Evolutionary conservation across 2,797 vertebrate species (phyloP).

Genomic region (Syngnathus acus): DNA sequence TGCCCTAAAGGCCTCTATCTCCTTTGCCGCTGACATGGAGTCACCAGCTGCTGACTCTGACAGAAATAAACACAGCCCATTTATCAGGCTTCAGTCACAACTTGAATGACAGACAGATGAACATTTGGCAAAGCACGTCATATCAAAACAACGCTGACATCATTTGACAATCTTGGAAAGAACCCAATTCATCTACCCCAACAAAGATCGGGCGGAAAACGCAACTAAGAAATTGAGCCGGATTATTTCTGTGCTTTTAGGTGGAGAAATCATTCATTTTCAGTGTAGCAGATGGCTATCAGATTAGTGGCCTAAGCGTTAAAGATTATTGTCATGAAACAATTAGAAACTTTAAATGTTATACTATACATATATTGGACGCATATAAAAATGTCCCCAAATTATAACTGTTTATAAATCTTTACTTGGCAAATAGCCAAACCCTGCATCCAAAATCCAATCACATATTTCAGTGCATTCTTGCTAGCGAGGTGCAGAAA

Average conservation of each 20-base stretch:
- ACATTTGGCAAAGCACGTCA: background rate
- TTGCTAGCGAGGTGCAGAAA: no score
- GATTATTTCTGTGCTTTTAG: background rate
- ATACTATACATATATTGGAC: no score
- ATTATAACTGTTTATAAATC: no score
- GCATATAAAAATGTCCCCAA: no score
- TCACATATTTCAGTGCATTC: no score
- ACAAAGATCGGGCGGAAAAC: background rate
- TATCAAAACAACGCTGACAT: constrained; percentile 8
- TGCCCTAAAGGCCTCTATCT: constrained; percentile 39
- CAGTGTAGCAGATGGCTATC: background rate
- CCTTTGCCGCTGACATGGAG: constrained; percentile 53
- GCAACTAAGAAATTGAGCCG: background rate
- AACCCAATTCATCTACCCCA: background rate
- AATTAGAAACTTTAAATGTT: no score
- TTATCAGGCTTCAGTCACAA: constrained; percentile 17
- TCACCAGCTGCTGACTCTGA: constrained; percentile 57
- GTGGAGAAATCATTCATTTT: background rate
- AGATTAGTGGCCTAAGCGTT: no score
- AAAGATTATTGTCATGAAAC: no score
- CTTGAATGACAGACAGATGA: constrained; percentile 10
- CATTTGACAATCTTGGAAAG: background rate
- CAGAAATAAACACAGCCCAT: constrained; percentile 43
- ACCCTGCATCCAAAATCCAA: no score
- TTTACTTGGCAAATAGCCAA: no score